These are phyloP conservation scores for Balaeniceps rex DNA, from an alignment of 2,113 vertebrate species.

Conservation along the genomic window DNA sequence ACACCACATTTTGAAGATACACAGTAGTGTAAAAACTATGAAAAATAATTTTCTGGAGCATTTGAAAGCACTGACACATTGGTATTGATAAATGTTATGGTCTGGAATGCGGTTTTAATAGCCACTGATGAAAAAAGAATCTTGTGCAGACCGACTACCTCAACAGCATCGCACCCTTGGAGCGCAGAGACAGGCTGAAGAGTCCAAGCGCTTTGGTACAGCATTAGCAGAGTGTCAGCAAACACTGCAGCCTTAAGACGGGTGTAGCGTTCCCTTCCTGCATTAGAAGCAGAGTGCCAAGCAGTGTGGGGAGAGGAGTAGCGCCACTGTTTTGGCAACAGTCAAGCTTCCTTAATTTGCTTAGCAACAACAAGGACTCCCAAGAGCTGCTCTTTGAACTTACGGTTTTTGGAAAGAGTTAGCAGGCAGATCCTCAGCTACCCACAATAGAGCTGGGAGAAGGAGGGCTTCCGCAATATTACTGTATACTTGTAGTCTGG, in stretches of 20 bases:
- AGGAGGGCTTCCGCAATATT: background rate
- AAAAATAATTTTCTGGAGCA: background rate
- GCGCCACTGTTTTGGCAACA: background rate
- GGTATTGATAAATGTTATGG: background rate
- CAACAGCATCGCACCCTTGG: background rate
- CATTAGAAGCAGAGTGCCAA: background rate
- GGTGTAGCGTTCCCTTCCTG: background rate
- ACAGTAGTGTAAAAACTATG: background rate
- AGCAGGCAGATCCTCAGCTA: background rate
- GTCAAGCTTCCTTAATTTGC: background rate
- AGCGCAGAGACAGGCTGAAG: background rate
- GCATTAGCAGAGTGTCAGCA: background rate
- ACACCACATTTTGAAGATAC: background rate
- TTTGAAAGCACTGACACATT: background rate
- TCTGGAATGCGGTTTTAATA: background rate
- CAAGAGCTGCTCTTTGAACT: background rate
- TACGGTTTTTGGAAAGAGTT: background rate
- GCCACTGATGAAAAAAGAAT: background rate
- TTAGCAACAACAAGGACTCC: background rate
- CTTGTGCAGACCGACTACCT: background rate
- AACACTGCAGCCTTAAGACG: fast-evolving
- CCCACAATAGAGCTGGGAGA: background rate
- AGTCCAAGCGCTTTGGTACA: no score
- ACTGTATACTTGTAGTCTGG: background rate
- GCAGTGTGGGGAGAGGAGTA: background rate